A percentile compares a stretch with the other conserved stretches of the same genome.
Conservation (phyloP, 2,888 invertebrate species). For the Ochropleura plecta region DNA sequence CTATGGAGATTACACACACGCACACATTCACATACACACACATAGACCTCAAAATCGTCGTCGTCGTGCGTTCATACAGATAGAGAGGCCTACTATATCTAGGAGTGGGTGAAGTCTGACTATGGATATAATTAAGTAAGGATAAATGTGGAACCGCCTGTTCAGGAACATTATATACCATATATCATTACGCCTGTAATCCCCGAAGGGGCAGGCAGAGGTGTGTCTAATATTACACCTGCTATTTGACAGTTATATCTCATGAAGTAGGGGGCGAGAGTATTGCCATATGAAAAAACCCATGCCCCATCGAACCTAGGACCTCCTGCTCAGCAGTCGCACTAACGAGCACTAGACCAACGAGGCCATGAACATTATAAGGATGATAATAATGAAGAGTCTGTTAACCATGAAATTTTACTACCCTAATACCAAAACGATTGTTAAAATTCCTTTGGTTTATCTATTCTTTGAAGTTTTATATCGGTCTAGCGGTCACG, state of each 20-base stretch:
- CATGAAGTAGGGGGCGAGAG: too few species aligned
- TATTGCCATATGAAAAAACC: too few species aligned
- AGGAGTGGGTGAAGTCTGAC: not conserved
- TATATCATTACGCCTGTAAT: not conserved
- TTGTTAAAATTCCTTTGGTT: conserved; percentile 30
- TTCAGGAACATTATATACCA: conserved; percentile 5
- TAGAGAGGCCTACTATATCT: not conserved
- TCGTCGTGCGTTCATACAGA: not conserved
- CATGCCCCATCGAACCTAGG: too few species aligned
- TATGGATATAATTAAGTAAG: not conserved
- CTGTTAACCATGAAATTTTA: conserved; percentile 29
- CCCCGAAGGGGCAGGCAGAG: too few species aligned
- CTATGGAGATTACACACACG: not conserved
- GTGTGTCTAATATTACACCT: too few species aligned
- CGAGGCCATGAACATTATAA: too few species aligned
- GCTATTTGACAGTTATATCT: too few species aligned
- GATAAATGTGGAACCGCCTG: not conserved
- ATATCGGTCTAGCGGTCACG: conserved; percentile 50
- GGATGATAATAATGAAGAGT: not conserved
- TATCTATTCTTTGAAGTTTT: conserved; percentile 41
- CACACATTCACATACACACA: too few species aligned
- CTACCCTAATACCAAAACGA: conserved; percentile 25
- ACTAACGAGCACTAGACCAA: too few species aligned
- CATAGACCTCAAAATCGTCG: too few species aligned
- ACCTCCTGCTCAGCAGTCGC: too few species aligned